Conservation (phyloP, 2,797 vertebrate species). For the Falco columbarius region DNA sequence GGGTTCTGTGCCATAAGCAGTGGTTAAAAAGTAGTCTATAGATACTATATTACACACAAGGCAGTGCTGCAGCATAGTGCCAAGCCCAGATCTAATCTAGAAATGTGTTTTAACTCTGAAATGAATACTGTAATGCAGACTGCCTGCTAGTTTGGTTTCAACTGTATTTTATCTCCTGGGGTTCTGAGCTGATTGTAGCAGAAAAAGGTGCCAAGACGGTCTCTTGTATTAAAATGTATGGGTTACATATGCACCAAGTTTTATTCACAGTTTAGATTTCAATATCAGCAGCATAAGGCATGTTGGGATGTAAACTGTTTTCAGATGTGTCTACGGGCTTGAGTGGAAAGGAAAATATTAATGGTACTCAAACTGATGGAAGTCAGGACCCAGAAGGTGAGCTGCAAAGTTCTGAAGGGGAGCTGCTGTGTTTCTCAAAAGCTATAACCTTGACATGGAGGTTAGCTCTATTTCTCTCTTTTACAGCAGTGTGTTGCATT, state of each 20-base stretch:
- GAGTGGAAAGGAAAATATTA: conserved; percentile 52
- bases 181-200: conserved; percentile 46
- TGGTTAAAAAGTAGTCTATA: conserved; percentile 40
- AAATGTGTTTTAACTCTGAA: conserved; percentile 52
- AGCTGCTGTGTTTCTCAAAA: conserved; percentile 52
- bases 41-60: conserved; percentile 19
- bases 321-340: conserved; percentile 46
- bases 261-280: conserved; percentile 21
- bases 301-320: conserved; percentile 48
- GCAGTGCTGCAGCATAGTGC: not conserved
- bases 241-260: conserved; percentile 40
- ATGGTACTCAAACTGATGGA: not conserved
- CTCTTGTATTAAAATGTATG: conserved; percentile 54
- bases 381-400: conserved; percentile 35
- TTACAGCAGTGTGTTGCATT: conserved; percentile 15
- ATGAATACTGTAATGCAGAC: conserved; percentile 14
- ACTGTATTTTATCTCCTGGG: conserved; percentile 44
- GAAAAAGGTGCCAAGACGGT: conserved; percentile 49
- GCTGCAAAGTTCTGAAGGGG: conserved; percentile 21
- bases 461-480: conserved; percentile 35
- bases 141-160: conserved; percentile 41
- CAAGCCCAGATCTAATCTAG: conserved; percentile 39
- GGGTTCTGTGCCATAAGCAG: not conserved
- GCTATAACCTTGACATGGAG: conserved; percentile 32
- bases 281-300: conserved; percentile 20